phyloP scores from a whole-genome alignment of 2,797 vertebrate genomes.

The Discoglossus pictus region DNA sequence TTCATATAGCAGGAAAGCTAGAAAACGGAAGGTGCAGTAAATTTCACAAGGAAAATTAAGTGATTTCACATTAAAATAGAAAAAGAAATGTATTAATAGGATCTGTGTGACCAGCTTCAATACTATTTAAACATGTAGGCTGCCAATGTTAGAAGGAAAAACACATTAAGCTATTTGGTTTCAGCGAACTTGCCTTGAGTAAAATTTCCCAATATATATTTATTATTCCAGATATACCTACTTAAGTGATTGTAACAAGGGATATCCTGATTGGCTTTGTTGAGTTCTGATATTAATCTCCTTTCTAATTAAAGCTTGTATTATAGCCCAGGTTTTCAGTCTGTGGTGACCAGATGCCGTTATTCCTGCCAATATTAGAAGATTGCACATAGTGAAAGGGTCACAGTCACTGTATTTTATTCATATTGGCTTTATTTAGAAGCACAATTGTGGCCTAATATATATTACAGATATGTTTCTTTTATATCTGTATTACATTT shows the following conservation, averaged over 20 bases:
- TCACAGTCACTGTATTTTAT: conserved; percentile 17
- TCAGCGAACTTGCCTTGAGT: neutral
- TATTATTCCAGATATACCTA: conserved; percentile 25
- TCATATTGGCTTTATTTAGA: neutral
- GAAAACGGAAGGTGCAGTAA: too few species aligned
- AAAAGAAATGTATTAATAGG: conserved; percentile 6
- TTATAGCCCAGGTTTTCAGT: conserved; percentile 12
- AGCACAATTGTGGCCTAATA: too few species aligned
- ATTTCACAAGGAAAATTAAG: conserved; percentile 11
- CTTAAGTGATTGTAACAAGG: conserved; percentile 16
- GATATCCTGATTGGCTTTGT: conserved; percentile 25
- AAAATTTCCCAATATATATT: conserved; percentile 1
- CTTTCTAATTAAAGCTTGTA: conserved; percentile 14
- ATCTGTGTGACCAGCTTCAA: neutral
- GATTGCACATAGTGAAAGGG: conserved; percentile 2
- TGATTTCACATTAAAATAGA: conserved; percentile 21
- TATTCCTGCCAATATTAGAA: conserved; percentile 13
- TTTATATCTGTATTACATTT: too few species aligned
- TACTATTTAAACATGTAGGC: conserved; percentile 4
- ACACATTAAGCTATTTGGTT: neutral
- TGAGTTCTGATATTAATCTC: conserved; percentile 17
- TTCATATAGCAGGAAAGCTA: too few species aligned
- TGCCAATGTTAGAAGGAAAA: conserved; percentile 9
- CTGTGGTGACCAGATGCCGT: conserved; percentile 14
- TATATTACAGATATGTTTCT: too few species aligned